These are phyloP conservation scores for Erpornis zantholeuca DNA, from an alignment of 2,113 vertebrate genomes.

Conservation along the genomic window DNA sequence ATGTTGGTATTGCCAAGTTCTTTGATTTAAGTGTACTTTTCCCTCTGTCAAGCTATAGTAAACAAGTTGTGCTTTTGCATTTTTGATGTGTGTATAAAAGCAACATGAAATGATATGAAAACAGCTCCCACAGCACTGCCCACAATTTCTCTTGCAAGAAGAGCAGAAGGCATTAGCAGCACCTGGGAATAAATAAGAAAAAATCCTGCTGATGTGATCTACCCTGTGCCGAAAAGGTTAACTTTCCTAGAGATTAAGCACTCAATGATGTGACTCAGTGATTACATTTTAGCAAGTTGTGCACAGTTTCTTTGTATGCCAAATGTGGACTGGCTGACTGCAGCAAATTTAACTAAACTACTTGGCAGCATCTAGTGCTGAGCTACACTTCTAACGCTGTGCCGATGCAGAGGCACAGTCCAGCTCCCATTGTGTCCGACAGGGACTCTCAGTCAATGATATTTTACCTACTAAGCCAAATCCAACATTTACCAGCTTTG, in stretches of 20 bases:
- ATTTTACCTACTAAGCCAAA: not conserved
- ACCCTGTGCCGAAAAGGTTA: slow-evolving; percentile 38
- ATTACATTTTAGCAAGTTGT: slow-evolving; percentile 69
- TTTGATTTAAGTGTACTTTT: slow-evolving; percentile 20
- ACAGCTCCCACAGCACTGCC: slow-evolving; percentile 18
- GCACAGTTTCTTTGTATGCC: slow-evolving; percentile 40
- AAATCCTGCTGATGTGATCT: slow-evolving; percentile 52
- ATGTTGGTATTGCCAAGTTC: slow-evolving; percentile 35
- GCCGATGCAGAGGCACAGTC: not conserved
- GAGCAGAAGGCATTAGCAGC: slow-evolving; percentile 60
- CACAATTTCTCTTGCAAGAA: not conserved
- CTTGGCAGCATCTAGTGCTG: slow-evolving; percentile 34
- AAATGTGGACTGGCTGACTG: slow-evolving; percentile 49
- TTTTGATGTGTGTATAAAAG: slow-evolving; percentile 58
- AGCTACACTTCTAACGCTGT: not conserved
- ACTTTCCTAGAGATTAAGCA: slow-evolving; percentile 64
- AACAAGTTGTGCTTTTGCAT: slow-evolving; percentile 50
- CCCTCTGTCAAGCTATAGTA: slow-evolving; percentile 35
- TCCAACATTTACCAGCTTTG: not conserved
- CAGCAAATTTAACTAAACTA: slow-evolving; percentile 39
- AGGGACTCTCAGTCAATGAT: not conserved
- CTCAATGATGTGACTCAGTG: slow-evolving; percentile 65
- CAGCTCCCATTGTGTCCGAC: fast-evolving
- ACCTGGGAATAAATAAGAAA: slow-evolving; percentile 51
- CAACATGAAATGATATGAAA: slow-evolving; percentile 19